Evolutionary conservation across 2,888 invertebrate species (phyloP), one percentile per base, ranked within the genome.

Genomic region (Heliconius erato): DNA sequence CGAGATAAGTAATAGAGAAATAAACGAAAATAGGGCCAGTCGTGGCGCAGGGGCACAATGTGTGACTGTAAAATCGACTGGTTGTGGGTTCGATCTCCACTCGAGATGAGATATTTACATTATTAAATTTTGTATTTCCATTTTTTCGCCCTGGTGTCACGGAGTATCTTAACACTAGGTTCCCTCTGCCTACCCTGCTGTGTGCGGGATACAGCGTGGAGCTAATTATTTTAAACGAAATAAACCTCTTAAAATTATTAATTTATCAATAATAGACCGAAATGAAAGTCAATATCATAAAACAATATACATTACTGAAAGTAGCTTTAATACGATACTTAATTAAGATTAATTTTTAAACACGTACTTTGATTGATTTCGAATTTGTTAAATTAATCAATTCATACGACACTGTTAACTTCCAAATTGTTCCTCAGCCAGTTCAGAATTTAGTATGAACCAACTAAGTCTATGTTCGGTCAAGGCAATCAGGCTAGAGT

Each of bases 401-500:
- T 80, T 82, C 80, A 84, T 84, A 32, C 69, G 59, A 72, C 69
- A 63, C 74, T 16, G 72, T 69, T 3, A 77, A 81, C 69, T 81
- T 82, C 79, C 77, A 79, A 85, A 84, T 79, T 80, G 82, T 83
- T 83, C 82, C 63, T 74, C 80, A 76, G 69, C 81, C 68, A 84
- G 85, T 85, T 85, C 79, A 82, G 82, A 85, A 85, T 85, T 85
- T 54, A 59, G 77, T 81, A 82, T 84, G 85, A 85, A 83, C 83
- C 82, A 84, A 86, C 85, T 83, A 84, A 87, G 83, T 84, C 84
- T 83, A 84, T 79, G 81, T 79, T 84, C 84, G 85, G 84, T 84
- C 80, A 84, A 86, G 87, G 86, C 87, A 88, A 88, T 88, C 87
- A 84, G 87, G 85, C 85, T 87, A 83, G 81, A 85, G 87, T 87